phyloP scores from a whole-genome alignment of 2,888 invertebrate species.

The Lampropteryx suffumata region DNA sequence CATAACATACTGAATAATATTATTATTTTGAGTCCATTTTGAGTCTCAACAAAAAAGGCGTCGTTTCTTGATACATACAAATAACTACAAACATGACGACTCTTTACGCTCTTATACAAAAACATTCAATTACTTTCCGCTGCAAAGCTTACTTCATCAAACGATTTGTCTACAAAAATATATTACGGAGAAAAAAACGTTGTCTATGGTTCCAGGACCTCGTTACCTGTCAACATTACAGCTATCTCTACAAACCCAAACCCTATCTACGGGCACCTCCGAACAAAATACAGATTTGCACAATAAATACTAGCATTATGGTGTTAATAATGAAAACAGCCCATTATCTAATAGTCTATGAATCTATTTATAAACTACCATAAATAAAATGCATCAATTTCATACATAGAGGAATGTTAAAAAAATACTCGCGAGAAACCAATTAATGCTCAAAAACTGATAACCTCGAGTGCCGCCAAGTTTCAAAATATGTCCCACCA shows the following conservation, averaged over 20 bases:
- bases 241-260: slow-evolving; percentile 46
- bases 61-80: slow-evolving; percentile 44
- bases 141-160: slow-evolving; percentile 47
- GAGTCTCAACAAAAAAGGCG: slow-evolving; percentile 47
- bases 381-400: slow-evolving; percentile 61
- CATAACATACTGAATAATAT: no score
- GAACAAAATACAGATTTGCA: slow-evolving; percentile 48
- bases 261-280: slow-evolving; percentile 58
- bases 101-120: slow-evolving; percentile 48
- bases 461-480: slow-evolving; percentile 44
- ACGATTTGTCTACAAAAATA: slow-evolving; percentile 29
- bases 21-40: not conserved
- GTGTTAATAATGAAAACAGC: slow-evolving; percentile 56
- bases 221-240: slow-evolving; percentile 27
- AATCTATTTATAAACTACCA: slow-evolving; percentile 53
- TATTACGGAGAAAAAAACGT: slow-evolving; percentile 40
- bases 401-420: slow-evolving; percentile 67
- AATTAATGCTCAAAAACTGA: slow-evolving; percentile 14
- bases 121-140: slow-evolving; percentile 64
- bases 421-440: slow-evolving; percentile 37
- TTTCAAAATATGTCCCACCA: slow-evolving; percentile 7
- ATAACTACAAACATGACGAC: slow-evolving; percentile 50
- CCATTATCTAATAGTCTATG: slow-evolving; percentile 69
- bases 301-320: slow-evolving; percentile 35
- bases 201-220: slow-evolving; percentile 56